Evolutionary conservation across 2,888 invertebrate species (phyloP), one percentile per base, ranked within the genome.

Genomic region (Troides aeacus): DNA sequence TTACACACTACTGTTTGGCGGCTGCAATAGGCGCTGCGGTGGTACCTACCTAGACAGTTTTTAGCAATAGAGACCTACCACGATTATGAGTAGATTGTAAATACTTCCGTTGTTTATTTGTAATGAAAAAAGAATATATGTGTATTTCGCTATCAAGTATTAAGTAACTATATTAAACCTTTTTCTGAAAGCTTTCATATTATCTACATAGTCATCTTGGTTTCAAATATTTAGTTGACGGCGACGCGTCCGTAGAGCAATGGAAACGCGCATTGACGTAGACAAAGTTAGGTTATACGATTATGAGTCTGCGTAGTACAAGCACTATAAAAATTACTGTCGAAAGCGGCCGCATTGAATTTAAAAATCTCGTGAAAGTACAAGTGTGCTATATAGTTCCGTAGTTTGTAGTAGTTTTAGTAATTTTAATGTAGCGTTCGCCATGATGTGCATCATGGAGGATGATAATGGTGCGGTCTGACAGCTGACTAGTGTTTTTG

Each of bases 321-420:
- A 79, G 78, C 77, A 77, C 82, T 78, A 80, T 81, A 85, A 86
- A 86, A 86, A 85, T 81, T 78, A 79, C 77, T 72, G 77, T 77
- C 75, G 78, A 79, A 81, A 79, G 77, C 74, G 72, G 77, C 74
- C 69, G 74, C 75, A 74, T 70, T 73, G 69, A 71, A 72, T 72
- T 71, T 71, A 66, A 70, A 68, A 72, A 70, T 68, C 72, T 74
- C 76, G 77, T 76, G 75, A 79, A 77, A 78, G 73, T 73, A 68
- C 59, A 65, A 66, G 66, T 68, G 69, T 46, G 72, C 71, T 72
- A 74, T 76, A 74, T 78, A 72, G 74, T 70, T 74, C 72, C 76
- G 76, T 77, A 77, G 79, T 76, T 75, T 74, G 78, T 72, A 66
- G 62, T 63, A 60, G 39, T 66, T 70, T 18, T 70, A 72, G 72